Percentiles rank a stretch among this genome's conserved stretches.
Conservation (phyloP, 2,797 vertebrate genomes). For the Eulemur rubriventer region DNA sequence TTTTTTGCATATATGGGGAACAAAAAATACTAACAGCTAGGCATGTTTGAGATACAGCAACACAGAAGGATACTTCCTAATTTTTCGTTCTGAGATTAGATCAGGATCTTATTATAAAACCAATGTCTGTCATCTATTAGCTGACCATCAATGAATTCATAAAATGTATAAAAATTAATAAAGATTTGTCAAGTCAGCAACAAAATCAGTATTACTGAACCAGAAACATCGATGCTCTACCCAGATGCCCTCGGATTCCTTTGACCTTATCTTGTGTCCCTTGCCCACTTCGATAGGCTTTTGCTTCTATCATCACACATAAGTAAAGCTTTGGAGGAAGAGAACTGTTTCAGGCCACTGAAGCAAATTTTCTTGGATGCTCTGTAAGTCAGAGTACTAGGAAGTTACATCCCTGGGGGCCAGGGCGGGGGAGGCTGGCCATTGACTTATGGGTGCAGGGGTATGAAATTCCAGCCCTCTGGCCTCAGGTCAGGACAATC, state of each 20-base stretch:
- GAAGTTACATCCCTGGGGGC: not conserved
- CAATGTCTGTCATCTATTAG: not conserved
- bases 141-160: not conserved
- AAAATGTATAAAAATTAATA: conserved; percentile 18
- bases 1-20: not conserved
- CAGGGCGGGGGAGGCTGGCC: not conserved
- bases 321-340: not conserved
- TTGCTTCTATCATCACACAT: not conserved
- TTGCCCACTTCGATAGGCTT: not conserved
- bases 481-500: not conserved
- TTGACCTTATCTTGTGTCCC: not conserved
- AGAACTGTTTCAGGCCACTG: not conserved
- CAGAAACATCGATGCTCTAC: no score
- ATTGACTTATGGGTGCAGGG: not conserved
- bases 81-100: not conserved
- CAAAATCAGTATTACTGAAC: not conserved
- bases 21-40: not conserved
- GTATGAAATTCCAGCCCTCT: not conserved
- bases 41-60: not conserved
- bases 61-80: not conserved
- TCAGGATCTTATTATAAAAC: not conserved
- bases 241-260: not conserved
- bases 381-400: not conserved
- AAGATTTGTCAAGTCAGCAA: not conserved
- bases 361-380: not conserved